phyloP scores from a whole-genome alignment of 2,113 vertebrate genomes.

The Microcebus ravelobensis region DNA sequence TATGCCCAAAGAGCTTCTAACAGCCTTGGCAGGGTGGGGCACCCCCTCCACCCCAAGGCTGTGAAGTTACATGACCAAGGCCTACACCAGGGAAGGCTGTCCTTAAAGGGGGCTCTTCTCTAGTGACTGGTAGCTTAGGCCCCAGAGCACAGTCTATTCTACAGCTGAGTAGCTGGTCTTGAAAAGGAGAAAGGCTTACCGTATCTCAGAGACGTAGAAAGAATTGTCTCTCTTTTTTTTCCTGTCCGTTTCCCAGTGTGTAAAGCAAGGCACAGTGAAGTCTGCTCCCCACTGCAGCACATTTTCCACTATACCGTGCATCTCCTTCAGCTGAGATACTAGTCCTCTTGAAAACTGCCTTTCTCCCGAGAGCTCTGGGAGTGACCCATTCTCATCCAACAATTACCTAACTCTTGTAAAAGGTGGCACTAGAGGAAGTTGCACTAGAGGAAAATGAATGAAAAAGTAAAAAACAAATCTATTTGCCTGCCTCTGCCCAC shows the following conservation, averaged over 20 bases:
- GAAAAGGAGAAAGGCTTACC: neutral
- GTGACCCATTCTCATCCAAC: neutral
- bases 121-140: neutral
- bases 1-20: neutral
- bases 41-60: neutral
- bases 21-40: neutral
- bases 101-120: neutral
- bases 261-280: neutral
- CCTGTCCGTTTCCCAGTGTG: neutral
- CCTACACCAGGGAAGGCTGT: neutral
- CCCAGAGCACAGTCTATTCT: neutral
- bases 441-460: constrained; percentile 12
- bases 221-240: neutral
- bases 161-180: neutral
- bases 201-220: neutral
- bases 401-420: constrained; percentile 21
- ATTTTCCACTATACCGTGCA: neutral
- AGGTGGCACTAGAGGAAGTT: neutral
- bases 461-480: constrained; percentile 25
- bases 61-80: constrained; percentile 3
- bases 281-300: neutral
- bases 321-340: neutral
- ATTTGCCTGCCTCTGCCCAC: constrained; percentile 1
- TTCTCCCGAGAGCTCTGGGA: neutral
- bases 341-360: neutral